phyloP scores from a whole-genome alignment of 2,797 vertebrate genomes.

The Lycodopsis pacificus region DNA sequence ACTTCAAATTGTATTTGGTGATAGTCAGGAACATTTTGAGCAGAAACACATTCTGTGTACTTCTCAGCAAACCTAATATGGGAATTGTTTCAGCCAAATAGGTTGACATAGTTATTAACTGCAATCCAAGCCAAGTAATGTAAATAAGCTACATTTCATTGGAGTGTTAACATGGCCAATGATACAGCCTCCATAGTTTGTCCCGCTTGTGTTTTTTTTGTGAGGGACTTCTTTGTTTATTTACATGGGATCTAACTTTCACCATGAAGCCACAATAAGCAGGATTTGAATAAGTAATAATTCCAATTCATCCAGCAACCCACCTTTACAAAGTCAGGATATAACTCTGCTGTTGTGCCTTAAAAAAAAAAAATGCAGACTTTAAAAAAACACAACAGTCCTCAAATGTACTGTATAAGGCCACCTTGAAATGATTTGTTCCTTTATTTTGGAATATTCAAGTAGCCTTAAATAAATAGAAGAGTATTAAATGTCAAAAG shows the following conservation, averaged over 20 bases:
- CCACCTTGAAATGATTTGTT: neutral
- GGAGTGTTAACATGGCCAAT: neutral
- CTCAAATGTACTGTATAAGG: neutral
- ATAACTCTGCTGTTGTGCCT: neutral
- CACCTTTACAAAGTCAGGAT: neutral
- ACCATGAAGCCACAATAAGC: neutral
- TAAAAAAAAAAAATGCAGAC: too few species aligned
- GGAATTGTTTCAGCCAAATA: neutral
- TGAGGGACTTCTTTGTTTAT: neutral
- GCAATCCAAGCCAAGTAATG: too few species aligned
- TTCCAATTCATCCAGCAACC: neutral
- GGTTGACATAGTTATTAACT: too few species aligned
- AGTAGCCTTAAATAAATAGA: neutral
- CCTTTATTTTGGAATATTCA: neutral
- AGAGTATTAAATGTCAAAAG: neutral
- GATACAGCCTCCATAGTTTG: neutral
- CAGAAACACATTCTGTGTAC: neutral
- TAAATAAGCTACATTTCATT: too few species aligned
- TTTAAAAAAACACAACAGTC: too few species aligned
- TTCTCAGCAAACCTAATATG: neutral
- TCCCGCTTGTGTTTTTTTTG: neutral
- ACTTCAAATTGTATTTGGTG: neutral
- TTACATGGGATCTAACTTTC: neutral
- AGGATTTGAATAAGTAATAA: neutral
- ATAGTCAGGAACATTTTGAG: neutral